Percentiles rank a stretch among this genome's conserved stretches.
phyloP scores from a whole-genome alignment of 2,113 vertebrate species.

The Chloropsis cyanopogon region DNA sequence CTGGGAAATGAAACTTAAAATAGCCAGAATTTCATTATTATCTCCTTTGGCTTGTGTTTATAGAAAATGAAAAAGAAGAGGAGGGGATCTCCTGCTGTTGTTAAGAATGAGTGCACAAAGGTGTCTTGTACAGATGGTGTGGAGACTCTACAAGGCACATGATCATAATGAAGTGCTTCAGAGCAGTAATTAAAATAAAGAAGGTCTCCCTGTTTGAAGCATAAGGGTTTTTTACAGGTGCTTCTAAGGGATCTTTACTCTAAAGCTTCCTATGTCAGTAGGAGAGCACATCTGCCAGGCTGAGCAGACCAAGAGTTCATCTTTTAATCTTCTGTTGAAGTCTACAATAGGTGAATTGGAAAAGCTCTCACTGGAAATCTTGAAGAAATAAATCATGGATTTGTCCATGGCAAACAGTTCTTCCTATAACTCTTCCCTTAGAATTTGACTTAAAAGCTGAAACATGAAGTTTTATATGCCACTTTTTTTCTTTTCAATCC shows the following conservation, averaged over 20 bases:
- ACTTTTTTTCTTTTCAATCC: not conserved
- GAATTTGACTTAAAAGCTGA: not conserved
- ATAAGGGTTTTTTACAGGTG: not conserved
- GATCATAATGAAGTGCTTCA: not conserved
- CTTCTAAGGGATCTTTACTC: not conserved
- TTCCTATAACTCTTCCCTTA: not conserved
- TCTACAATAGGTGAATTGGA: not conserved
- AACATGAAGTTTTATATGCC: not conserved
- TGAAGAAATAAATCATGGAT: not conserved
- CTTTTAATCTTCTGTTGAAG: not conserved
- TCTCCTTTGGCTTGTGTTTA: not conserved
- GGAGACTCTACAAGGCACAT: not conserved
- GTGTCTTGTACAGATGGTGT: not conserved
- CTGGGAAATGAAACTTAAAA: not conserved
- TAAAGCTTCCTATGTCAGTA: not conserved
- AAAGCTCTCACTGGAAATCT: not conserved
- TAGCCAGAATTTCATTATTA: not conserved
- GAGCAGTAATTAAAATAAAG: slow-evolving; percentile 7
- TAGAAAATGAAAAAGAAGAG: not conserved
- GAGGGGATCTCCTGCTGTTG: not conserved
- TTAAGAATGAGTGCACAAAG: not conserved
- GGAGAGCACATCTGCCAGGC: not conserved
- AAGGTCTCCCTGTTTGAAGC: not conserved
- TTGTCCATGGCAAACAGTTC: not conserved
- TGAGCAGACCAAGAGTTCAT: not conserved